Evolutionary conservation across 1,140 invertebrate genomes (phyloP).

Genomic region (Neomicropteryx cornuta): DNA sequence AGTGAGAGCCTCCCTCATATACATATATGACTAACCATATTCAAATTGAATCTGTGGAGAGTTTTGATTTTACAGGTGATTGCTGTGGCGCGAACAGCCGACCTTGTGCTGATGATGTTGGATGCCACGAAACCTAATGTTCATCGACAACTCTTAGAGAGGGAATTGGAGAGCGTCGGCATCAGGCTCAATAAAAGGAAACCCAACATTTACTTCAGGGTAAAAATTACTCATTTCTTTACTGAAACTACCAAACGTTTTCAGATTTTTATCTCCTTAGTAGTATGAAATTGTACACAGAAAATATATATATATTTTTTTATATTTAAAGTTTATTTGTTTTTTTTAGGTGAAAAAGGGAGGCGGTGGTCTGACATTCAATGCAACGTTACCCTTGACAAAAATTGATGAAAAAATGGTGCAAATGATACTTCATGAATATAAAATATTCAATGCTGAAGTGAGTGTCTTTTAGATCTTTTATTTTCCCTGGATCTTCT

Average conservation of each 20-base stretch:
- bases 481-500: too few relatives aligned
- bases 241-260: slow-evolving; percentile 7
- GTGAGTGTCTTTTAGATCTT: too few relatives aligned
- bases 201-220: slow-evolving; percentile 98
- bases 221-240: too few relatives aligned
- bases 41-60: too few relatives aligned
- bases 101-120: slow-evolving; percentile 97
- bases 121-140: slow-evolving; percentile 96
- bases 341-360: slow-evolving; percentile 73
- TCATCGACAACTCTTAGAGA: slow-evolving; percentile 80
- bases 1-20: too few relatives aligned
- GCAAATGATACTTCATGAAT: slow-evolving; percentile 96
- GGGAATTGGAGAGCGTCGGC: slow-evolving; percentile 92
- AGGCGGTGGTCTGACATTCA: slow-evolving; percentile 98
- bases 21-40: too few relatives aligned
- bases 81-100: slow-evolving; percentile 92
- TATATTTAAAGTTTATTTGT: slow-evolving; percentile 1
- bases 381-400: slow-evolving; percentile 88
- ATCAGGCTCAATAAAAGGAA: slow-evolving; percentile 89
- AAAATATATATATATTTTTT: background rate
- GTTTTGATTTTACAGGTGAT: slow-evolving; percentile 64
- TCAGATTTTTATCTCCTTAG: slow-evolving; percentile 8
- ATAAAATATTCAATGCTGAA: slow-evolving; percentile 99
- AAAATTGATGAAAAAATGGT: slow-evolving; percentile 96
- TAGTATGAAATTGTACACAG: slow-evolving; percentile 9